Evolutionary conservation across 2,888 invertebrate species (phyloP).

Genomic region (Agrotis ipsilon): DNA sequence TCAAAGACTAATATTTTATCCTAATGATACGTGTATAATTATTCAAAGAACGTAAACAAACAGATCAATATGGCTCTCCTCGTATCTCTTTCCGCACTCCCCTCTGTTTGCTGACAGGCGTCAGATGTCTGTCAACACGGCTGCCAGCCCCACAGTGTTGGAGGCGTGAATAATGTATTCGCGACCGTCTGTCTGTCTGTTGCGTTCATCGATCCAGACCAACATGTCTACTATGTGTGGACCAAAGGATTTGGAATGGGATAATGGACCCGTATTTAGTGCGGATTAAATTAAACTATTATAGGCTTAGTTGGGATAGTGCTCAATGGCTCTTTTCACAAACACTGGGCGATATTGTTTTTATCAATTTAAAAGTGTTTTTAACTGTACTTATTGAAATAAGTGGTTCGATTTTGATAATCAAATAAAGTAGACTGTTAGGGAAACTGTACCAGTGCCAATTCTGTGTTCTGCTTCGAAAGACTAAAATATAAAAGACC

Average conservation of each 20-base stretch:
- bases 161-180: slow-evolving; percentile 58
- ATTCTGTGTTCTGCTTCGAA: not conserved
- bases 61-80: slow-evolving; percentile 16
- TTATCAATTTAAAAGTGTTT: too few species aligned
- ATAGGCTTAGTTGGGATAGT: not conserved
- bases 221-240: not conserved
- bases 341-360: too few species aligned
- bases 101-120: slow-evolving; percentile 47
- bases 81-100: slow-evolving; percentile 26
- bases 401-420: too few species aligned
- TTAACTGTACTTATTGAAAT: too few species aligned
- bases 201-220: slow-evolving; percentile 52
- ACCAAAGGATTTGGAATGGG: slow-evolving; percentile 6
- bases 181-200: slow-evolving; percentile 50
- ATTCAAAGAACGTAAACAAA: slow-evolving; percentile 23
- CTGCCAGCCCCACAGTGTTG: slow-evolving; percentile 35
- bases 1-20: not conserved
- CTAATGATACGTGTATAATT: not conserved
- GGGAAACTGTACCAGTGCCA: not conserved
- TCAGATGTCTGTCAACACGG: slow-evolving; percentile 43
- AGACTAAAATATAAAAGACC: not conserved
- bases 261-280: not conserved
- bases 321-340: too few species aligned
- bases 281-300: not conserved
- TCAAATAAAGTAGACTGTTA: too few species aligned